Evolutionary conservation across 2,888 invertebrate genomes (phyloP).

Genomic region (Heliconius cydno): DNA sequence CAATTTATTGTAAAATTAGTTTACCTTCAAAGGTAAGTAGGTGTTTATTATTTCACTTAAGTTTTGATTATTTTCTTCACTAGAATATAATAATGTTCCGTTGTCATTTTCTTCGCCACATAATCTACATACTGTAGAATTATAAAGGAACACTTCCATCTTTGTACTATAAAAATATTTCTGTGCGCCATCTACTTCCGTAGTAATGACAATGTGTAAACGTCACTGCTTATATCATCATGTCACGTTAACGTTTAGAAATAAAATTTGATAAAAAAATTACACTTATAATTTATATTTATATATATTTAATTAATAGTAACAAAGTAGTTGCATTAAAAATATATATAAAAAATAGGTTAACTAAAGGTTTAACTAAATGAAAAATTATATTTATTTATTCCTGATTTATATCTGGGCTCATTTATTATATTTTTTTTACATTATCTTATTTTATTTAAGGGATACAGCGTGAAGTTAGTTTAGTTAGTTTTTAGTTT

Average conservation of each 20-base stretch:
- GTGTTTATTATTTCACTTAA: constrained; percentile 87
- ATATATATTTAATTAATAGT: background rate
- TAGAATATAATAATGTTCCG: constrained; percentile 85
- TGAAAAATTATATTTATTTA: too few relatives aligned
- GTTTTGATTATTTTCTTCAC: constrained; percentile 83
- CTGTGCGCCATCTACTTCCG: constrained; percentile 75
- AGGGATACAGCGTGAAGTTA: too few relatives aligned
- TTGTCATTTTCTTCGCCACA: constrained; percentile 89
- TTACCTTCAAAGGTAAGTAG: constrained; percentile 90
- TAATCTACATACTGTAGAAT: constrained; percentile 89
- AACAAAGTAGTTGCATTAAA: background rate
- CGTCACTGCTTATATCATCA: background rate
- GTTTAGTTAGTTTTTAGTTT: too few relatives aligned
- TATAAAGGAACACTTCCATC: constrained; percentile 84
- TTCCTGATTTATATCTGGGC: too few relatives aligned
- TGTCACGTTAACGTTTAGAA: constrained; percentile 14
- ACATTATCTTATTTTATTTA: too few relatives aligned
- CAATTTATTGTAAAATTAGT: constrained; percentile 60
- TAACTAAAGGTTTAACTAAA: background rate
- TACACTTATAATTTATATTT: too few relatives aligned
- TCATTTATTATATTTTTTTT: too few relatives aligned
- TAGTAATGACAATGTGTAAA: background rate
- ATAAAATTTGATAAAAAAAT: background rate
- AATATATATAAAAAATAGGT: background rate
- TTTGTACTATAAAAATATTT: constrained; percentile 50